Evolutionary conservation across 2,888 invertebrate genomes (phyloP).

Genomic region (Xestoiulus laeticollis): DNA sequence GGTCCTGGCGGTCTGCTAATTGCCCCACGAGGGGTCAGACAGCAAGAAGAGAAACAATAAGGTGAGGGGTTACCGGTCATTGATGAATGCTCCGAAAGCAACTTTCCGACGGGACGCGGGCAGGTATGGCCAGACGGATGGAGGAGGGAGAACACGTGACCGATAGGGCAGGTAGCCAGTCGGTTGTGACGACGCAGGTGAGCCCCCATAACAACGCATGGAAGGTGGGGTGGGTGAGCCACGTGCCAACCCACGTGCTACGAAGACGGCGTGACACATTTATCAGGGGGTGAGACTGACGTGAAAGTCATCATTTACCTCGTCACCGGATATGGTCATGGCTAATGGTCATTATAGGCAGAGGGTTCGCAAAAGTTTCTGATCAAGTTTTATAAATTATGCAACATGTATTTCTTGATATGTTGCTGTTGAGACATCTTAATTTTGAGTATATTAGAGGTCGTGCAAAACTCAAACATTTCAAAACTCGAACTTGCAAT

Average conservation of each 20-base stretch:
- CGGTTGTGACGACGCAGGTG: slow-evolving; percentile 19
- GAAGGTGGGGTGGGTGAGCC: not conserved
- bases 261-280: not conserved
- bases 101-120: not conserved
- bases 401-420: no score
- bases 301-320: not conserved
- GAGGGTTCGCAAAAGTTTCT: not conserved
- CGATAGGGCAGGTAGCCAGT: slow-evolving; percentile 3
- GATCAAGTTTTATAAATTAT: not conserved
- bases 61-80: slow-evolving; percentile 29
- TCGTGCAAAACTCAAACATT: no score
- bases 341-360: not conserved
- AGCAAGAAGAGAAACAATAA: not conserved
- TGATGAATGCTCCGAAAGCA: slow-evolving; percentile 8
- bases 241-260: not conserved
- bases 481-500: no score
- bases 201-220: not conserved
- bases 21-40: not conserved
- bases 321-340: not conserved
- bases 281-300: not conserved
- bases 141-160: not conserved
- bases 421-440: no score
- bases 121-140: not conserved
- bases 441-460: no score
- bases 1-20: not conserved